phyloP scores from a whole-genome alignment of 2,797 vertebrate genomes.

The Myoxocephalus aenaeus region DNA sequence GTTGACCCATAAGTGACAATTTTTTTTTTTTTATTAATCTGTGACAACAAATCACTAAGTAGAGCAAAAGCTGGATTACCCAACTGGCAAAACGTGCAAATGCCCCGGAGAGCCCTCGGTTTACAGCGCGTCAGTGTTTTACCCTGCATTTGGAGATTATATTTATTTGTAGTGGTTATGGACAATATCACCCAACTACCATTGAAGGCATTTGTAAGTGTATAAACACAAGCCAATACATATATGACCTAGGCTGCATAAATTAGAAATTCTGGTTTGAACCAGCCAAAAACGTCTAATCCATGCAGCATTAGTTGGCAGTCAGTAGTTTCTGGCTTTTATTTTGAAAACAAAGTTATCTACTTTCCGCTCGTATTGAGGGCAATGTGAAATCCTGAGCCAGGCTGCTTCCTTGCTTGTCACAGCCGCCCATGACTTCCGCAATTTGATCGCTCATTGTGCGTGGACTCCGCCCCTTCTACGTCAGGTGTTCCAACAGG shows the following conservation, averaged over 20 bases:
- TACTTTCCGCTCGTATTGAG: slow-evolving; percentile 1
- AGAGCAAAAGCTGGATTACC: not conserved
- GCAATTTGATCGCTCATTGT: slow-evolving; percentile 67
- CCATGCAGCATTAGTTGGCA: not conserved
- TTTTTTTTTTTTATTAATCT: too few relatives aligned
- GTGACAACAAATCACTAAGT: not conserved
- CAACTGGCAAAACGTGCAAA: not conserved
- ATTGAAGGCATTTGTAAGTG: not conserved
- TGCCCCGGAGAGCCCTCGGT: not conserved
- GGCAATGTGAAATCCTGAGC: slow-evolving; percentile 12
- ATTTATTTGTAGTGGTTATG: not conserved
- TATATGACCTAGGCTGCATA: not conserved
- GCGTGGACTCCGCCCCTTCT: slow-evolving; percentile 44
- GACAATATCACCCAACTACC: not conserved
- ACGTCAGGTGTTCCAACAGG: slow-evolving; percentile 59
- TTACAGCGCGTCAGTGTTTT: not conserved
- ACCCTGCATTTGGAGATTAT: not conserved
- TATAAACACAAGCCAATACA: not conserved
- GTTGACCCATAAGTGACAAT: not conserved
- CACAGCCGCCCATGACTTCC: slow-evolving; percentile 67
- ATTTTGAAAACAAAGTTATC: slow-evolving; percentile 31
- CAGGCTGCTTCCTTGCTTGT: slow-evolving; percentile 6
- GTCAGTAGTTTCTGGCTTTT: slow-evolving; percentile 27
- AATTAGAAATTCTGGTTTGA: not conserved
- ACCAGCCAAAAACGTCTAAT: not conserved